phyloP scores from a whole-genome alignment of 2,888 invertebrate species.

The Operophtera brumata region DNA sequence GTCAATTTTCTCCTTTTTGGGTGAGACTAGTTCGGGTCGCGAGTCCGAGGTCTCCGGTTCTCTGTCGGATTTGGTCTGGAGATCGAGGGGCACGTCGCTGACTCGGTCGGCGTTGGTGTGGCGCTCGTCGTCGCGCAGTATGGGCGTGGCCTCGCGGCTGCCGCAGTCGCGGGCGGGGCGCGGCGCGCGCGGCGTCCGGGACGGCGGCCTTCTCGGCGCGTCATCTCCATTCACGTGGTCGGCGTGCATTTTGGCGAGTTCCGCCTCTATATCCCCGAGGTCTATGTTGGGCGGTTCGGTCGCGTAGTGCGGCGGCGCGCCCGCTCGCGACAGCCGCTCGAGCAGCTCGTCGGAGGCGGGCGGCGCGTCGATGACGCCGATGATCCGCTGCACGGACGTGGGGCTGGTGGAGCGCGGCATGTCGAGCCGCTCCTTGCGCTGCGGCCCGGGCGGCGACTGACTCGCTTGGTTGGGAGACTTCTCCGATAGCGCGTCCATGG shows the following conservation, averaged over 20 bases:
- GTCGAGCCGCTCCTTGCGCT: conserved; percentile 68
- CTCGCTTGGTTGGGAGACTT: conserved; percentile 92
- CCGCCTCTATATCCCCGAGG: conserved; percentile 85
- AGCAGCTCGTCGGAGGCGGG: conserved; percentile 60
- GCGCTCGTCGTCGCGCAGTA: conserved; percentile 29
- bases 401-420: conserved; percentile 71
- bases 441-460: conserved; percentile 83
- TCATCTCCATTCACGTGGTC: conserved; percentile 68
- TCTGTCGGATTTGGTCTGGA: conserved; percentile 21
- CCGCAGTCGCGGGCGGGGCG: conserved; percentile 45
- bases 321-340: conserved; percentile 52
- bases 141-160: conserved; percentile 35
- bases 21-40: conserved; percentile 24
- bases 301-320: conserved; percentile 57
- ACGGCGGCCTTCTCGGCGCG: conserved; percentile 50
- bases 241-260: conserved; percentile 84
- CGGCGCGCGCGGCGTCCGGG: conserved; percentile 62
- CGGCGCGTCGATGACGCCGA: conserved; percentile 60
- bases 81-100: conserved; percentile 19
- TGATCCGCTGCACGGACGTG: conserved; percentile 72
- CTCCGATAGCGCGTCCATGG: conserved; percentile 96
- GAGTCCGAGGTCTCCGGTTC: conserved; percentile 2
- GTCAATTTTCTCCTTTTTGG: conserved; percentile 48
- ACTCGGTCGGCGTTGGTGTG: conserved; percentile 3
- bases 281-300: conserved; percentile 71